A percentile compares a stretch with the other conserved stretches of the same genome.
phyloP scores from a whole-genome alignment of 2,888 invertebrate genomes.

The Cephonodes hylas region DNA sequence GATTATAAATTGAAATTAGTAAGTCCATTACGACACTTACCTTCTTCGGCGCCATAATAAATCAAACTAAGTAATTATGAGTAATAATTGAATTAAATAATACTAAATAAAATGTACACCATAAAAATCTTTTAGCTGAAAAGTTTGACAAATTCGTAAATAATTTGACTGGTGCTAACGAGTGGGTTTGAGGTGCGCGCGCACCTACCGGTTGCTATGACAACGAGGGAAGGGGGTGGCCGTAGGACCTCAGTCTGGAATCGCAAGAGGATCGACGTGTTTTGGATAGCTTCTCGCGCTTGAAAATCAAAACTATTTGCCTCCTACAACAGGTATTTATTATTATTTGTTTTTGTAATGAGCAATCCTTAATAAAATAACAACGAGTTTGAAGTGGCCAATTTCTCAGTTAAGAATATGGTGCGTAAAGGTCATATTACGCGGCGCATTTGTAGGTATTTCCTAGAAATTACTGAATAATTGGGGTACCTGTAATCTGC shows the following conservation, averaged over 20 bases:
- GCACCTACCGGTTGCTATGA: slow-evolving; percentile 58
- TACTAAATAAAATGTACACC: slow-evolving; percentile 22
- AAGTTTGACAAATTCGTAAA: slow-evolving; percentile 58
- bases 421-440: neutral
- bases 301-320: neutral
- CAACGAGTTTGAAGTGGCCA: neutral
- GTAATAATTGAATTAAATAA: slow-evolving; percentile 21
- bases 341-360: neutral
- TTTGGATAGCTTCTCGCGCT: slow-evolving; percentile 13
- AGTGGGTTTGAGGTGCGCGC: slow-evolving; percentile 54
- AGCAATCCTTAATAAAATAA: neutral
- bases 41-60: slow-evolving; percentile 69
- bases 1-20: neutral
- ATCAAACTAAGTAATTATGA: slow-evolving; percentile 20
- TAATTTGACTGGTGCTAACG: slow-evolving; percentile 30
- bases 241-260: slow-evolving; percentile 14
- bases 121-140: slow-evolving; percentile 29
- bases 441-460: neutral
- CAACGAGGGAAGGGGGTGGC: slow-evolving; percentile 42
- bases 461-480: neutral
- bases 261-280: slow-evolving; percentile 24
- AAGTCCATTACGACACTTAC: slow-evolving; percentile 44
- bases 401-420: neutral
- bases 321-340: neutral
- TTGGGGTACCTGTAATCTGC: neutral